A percentile compares a stretch with the other conserved stretches of the same genome.
phyloP scores from a whole-genome alignment of 2,888 invertebrate species.

The Autographa gamma region DNA sequence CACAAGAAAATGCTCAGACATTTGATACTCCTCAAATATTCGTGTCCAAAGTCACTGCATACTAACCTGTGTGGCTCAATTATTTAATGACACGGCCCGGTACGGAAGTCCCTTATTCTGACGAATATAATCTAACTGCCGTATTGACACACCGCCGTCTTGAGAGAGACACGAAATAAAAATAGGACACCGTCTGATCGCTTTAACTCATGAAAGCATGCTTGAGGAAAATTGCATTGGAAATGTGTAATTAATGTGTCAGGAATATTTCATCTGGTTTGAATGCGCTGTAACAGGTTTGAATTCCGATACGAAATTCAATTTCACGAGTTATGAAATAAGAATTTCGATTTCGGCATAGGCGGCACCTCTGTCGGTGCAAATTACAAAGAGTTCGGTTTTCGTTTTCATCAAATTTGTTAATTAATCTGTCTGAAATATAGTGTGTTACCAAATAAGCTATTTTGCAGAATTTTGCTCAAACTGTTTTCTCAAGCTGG shows the following conservation, averaged over 20 bases:
- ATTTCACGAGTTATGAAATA: background rate
- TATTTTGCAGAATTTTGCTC: background rate
- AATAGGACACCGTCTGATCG: slow-evolving; percentile 33
- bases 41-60: slow-evolving; percentile 56
- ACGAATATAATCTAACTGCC: slow-evolving; percentile 62
- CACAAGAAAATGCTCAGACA: background rate
- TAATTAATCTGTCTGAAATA: background rate
- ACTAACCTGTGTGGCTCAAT: slow-evolving; percentile 72
- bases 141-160: slow-evolving; percentile 46
- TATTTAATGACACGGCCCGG: slow-evolving; percentile 74
- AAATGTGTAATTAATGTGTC: slow-evolving; percentile 30
- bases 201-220: slow-evolving; percentile 31
- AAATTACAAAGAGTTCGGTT: background rate
- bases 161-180: slow-evolving; percentile 36
- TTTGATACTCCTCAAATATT: slow-evolving; percentile 60
- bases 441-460: background rate
- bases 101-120: slow-evolving; percentile 82
- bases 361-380: background rate
- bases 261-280: slow-evolving; percentile 15
- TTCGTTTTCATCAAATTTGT: background rate
- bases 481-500: background rate
- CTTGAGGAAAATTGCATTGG: slow-evolving; percentile 25
- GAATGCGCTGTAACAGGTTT: background rate
- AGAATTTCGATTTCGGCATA: background rate
- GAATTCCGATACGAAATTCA: background rate